Evolutionary conservation across 1,140 invertebrate species (phyloP).

Genomic region (Pseudobourletiella spinata): DNA sequence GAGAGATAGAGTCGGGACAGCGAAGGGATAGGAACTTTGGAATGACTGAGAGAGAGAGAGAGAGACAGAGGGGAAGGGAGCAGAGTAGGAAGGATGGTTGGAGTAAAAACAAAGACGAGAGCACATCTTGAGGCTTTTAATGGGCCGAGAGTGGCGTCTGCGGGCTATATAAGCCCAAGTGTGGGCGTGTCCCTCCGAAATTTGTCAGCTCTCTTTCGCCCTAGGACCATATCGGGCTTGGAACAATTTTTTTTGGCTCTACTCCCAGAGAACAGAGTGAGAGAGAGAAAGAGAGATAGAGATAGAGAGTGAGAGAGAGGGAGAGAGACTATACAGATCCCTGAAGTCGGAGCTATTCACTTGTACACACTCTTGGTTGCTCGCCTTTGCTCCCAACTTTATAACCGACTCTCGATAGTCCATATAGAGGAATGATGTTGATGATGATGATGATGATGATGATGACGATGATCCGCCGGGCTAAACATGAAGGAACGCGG

Average conservation of each 20-base stretch:
- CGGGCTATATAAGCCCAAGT: slow-evolving; percentile 34
- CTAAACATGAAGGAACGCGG: no score
- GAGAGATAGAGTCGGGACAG: no score
- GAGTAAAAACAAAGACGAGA: slow-evolving; percentile 36
- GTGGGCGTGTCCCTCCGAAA: slow-evolving; percentile 36
- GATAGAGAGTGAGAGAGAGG: no score
- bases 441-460: no score
- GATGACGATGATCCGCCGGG: no score
- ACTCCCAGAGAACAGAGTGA: slow-evolving; percentile 21
- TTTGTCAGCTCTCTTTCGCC: slow-evolving; percentile 35
- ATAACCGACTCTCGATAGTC: no score
- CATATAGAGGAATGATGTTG: no score
- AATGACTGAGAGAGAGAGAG: background rate
- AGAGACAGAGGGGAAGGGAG: background rate
- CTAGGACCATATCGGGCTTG: slow-evolving; percentile 26
- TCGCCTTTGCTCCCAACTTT: no score
- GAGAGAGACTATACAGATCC: background rate
- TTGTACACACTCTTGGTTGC: no score
- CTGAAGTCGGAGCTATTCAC: background rate
- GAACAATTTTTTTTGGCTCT: slow-evolving; percentile 22
- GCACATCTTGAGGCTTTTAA: slow-evolving; percentile 31
- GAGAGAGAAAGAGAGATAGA: no score
- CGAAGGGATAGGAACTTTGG: no score
- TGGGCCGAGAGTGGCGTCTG: slow-evolving; percentile 34
- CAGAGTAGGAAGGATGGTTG: slow-evolving; percentile 27